These are phyloP conservation scores for Odontothrips loti DNA, from an alignment of 2,888 invertebrate species.

Conservation along the genomic window DNA sequence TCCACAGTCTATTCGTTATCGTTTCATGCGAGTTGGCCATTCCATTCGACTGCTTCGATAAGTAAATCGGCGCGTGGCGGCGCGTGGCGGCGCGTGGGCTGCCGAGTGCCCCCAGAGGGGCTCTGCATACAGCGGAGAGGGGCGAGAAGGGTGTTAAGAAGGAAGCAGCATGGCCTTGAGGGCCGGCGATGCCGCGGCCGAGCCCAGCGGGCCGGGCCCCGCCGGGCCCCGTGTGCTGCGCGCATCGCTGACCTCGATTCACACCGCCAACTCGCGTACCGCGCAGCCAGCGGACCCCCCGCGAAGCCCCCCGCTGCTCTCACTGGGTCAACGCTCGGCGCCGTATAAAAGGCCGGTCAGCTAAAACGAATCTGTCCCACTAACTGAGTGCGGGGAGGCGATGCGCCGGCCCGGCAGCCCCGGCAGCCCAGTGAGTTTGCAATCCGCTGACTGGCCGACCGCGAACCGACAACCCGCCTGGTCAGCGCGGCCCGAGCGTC, in stretches of 20 bases:
- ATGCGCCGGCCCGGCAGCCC: no score
- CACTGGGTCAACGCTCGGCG: background rate
- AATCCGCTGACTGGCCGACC: background rate
- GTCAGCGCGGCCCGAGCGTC: background rate
- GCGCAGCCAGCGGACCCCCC: no score
- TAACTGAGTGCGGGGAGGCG: background rate
- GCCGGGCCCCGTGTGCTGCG: background rate
- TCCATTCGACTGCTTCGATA: constrained; percentile 19
- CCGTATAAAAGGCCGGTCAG: constrained; percentile 10
- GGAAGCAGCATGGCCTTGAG: background rate
- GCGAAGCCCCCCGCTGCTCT: background rate
- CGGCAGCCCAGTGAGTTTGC: constrained; percentile 8
- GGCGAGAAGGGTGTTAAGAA: background rate
- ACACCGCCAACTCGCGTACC: no score
- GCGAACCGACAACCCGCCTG: background rate
- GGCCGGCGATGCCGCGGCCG: no score
- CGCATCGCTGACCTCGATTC: no score
- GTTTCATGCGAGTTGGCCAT: constrained; percentile 12
- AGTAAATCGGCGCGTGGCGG: constrained; percentile 2
- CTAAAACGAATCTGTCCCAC: constrained; percentile 24
- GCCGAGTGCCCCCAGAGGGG: background rate
- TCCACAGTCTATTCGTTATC: constrained; percentile 12
- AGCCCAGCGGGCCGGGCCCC: no score
- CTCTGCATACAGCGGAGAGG: background rate
- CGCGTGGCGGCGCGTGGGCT: background rate